These are phyloP conservation scores for Pterostichus niger DNA, from an alignment of 2,888 invertebrate species.

Conservation along the genomic window DNA sequence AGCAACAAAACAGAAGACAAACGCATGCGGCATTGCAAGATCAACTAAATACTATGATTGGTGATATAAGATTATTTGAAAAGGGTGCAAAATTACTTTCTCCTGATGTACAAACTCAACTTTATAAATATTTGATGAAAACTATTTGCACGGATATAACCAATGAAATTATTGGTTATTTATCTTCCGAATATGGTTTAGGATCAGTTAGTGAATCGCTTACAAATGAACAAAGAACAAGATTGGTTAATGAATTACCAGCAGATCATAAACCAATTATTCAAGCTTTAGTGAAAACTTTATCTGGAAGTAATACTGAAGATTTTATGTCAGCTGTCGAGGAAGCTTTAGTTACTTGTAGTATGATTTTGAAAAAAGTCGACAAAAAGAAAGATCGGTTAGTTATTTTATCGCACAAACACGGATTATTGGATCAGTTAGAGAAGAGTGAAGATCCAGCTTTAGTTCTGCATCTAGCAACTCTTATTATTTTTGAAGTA, in stretches of 20 bases:
- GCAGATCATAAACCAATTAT: constrained; percentile 85
- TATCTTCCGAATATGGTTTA: constrained; percentile 86
- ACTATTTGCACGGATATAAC: constrained; percentile 90
- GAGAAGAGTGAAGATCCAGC: constrained; percentile 88
- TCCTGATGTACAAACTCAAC: constrained; percentile 82
- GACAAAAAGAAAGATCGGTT: constrained; percentile 94
- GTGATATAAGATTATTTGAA: constrained; percentile 88
- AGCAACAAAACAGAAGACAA: constrained; percentile 85
- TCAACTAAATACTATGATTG: constrained; percentile 87
- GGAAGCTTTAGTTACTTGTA: constrained; percentile 84
- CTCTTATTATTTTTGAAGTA: constrained; percentile 88
- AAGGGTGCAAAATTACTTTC: constrained; percentile 86
- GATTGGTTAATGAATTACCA: constrained; percentile 84
- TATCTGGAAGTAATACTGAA: constrained; percentile 86
- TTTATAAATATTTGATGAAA: constrained; percentile 91
- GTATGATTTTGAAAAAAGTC: constrained; percentile 90
- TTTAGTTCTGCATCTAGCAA: constrained; percentile 87
- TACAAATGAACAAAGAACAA: constrained; percentile 84
- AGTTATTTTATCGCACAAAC: constrained; percentile 88
- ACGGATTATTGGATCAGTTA: constrained; percentile 89
- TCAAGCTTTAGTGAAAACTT: constrained; percentile 83
- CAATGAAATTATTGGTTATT: constrained; percentile 88
- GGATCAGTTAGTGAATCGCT: constrained; percentile 81
- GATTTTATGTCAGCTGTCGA: constrained; percentile 90
- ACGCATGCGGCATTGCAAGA: constrained; percentile 91